Conservation (phyloP, 2,888 invertebrate species). For the Amphipyra berbera region DNA sequence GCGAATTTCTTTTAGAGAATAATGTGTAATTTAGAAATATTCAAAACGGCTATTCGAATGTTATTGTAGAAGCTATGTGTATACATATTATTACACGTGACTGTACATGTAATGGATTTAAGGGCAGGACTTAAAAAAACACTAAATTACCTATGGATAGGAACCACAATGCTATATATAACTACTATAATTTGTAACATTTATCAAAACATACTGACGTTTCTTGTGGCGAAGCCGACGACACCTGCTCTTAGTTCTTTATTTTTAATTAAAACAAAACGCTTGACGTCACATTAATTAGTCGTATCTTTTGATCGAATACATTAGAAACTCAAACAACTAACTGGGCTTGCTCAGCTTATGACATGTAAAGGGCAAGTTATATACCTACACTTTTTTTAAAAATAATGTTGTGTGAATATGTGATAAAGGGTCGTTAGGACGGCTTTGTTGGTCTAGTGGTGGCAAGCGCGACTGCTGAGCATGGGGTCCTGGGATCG, state of each 20-base stretch:
- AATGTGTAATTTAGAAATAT: too few species aligned
- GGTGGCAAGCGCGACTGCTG: too few species aligned
- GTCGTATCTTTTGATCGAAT: slow-evolving; percentile 63
- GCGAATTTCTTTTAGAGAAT: too few species aligned
- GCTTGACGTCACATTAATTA: slow-evolving; percentile 72
- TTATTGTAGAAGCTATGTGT: too few species aligned
- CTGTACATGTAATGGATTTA: too few species aligned
- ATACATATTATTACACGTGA: too few species aligned
- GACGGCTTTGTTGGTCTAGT: too few species aligned
- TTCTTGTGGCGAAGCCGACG: slow-evolving; percentile 39
- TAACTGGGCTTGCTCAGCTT: slow-evolving; percentile 2
- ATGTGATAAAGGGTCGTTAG: too few species aligned
- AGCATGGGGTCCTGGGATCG: too few species aligned
- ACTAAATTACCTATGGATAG: too few species aligned
- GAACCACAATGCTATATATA: slow-evolving; percentile 13
- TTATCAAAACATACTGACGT: slow-evolving; percentile 36
- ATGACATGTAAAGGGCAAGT: slow-evolving; percentile 22
- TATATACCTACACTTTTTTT: neutral
- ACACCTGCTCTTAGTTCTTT: slow-evolving; percentile 63
- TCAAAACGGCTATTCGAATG: too few species aligned
- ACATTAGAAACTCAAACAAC: slow-evolving; percentile 28
- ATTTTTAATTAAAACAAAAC: slow-evolving; percentile 58
- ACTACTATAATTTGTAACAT: slow-evolving; percentile 28
- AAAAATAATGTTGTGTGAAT: neutral
- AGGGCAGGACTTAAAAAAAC: too few species aligned